Conservation (phyloP, 2,797 vertebrate species). For the Pseudochirops cupreus region DNA sequence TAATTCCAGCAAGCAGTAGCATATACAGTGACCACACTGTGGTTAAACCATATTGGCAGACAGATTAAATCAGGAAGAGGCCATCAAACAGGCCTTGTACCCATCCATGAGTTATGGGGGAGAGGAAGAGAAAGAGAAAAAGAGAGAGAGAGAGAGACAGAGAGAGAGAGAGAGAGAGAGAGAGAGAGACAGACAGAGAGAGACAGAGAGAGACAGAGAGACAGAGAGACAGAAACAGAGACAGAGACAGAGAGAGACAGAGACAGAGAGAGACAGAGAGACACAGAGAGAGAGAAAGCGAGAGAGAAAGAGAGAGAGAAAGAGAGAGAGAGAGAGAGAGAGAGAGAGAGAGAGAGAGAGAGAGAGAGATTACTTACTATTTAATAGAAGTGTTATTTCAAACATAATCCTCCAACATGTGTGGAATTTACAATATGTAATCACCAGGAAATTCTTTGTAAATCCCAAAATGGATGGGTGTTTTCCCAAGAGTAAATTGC, state of each 20-base stretch:
- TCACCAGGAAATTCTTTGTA: conserved; percentile 6
- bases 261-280: not conserved
- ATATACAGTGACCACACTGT: accelerated
- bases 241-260: not conserved
- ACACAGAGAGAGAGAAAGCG: too few species aligned
- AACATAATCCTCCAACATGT: not conserved
- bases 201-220: not conserved
- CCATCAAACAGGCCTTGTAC: not conserved
- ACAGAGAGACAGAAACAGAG: too few species aligned
- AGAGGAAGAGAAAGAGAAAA: not conserved
- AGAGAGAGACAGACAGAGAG: not conserved
- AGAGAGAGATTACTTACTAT: not conserved
- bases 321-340: too few species aligned
- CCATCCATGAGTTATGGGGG: not conserved
- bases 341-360: not conserved
- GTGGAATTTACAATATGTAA: not conserved
- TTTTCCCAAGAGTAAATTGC: not conserved
- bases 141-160: too few species aligned
- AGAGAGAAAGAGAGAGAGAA: too few species aligned
- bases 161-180: too few species aligned
- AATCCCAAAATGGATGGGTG: not conserved
- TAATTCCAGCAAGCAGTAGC: not conserved
- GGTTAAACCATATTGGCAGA: not conserved
- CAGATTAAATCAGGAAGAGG: not conserved
- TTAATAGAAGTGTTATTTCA: not conserved